Evolutionary conservation across 2,113 vertebrate species (phyloP), one percentile per base, ranked within the genome.

Genomic region (Bos javanicus): DNA sequence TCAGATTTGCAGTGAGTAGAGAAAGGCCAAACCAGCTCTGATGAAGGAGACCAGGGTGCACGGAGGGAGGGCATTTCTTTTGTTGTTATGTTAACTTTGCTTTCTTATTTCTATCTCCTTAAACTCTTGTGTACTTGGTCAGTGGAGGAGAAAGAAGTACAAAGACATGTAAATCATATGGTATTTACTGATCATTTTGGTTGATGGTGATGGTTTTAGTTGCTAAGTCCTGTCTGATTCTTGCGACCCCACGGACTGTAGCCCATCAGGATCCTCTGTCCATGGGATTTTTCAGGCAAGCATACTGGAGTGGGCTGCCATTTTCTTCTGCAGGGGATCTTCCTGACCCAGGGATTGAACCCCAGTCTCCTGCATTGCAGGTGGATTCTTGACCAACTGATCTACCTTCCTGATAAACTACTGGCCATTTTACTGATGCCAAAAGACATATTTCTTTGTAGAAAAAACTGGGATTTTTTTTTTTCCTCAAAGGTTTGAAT

Each of bases 201-300:
- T 36, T 67, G n/a, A 36, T 36, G 64, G 4, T 21, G n/a, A 21
- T 67, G n/a, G 9, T 67, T 67, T 67, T 71, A 71, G 17, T 71
- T 36, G 64, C 64, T 71, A 36, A 36, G n/a, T 21, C 3, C 7
- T 64, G 30, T 64, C 64, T 36, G 64, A 71, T n/a, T 71, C 64
- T 71, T 71, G 9, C 0, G 16, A 71, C n/a, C 9, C 17, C n/a
- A 36, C 4, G 0, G 33, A 67, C 64, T 67, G 8, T 67, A 36
- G n/a, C 33, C 64, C 10, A 2, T 67, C 17, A 21, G 33, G 64
- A n/a, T 71, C n/a, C n/a, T 71, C 64, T 71, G 17, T 71, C 64
- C n/a, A 21, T 71, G 64, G n/a, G n/a, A 21, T 36, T 71, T 71
- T 71, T 36, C n/a, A 71, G 64, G 64, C 9, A 71, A 71, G n/a